Evolutionary conservation across 2,113 vertebrate species (phyloP), one percentile per base, ranked within the genome.

Genomic region (Oplegnathus fasciatus): DNA sequence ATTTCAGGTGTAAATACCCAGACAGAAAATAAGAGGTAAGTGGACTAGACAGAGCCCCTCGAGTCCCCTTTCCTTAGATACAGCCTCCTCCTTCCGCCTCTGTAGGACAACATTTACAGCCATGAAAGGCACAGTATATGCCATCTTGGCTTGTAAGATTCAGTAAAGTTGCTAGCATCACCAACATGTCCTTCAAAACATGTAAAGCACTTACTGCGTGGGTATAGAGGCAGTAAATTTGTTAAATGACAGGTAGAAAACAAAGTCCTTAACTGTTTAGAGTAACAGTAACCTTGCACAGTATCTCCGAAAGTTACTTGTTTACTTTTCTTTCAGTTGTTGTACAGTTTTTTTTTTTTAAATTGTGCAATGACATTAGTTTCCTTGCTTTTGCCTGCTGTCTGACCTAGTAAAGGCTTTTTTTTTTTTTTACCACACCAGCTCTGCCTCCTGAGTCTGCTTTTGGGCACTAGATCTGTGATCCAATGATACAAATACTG

Each of bases 1-100:
- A 93, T 95, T 92, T 91, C 91, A 92, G 88, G 84, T 91, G 91
- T 95, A 95, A 95, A 95, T 95, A 95, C 89, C 86, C 66, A 48
- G 80, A 83, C 84, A 77, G 75, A 90, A 83, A 85, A 91, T 67
- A 67, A 84, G 85, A 86, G 73, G 85, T 93, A 94, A 94, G 91
- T 88, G 78, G 86, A 91, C 60, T 55, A 69, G 91, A 91, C 94
- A 92, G 65, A 80, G 61, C 34, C 54, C 77, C 69, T 55, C 44
- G 61, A 78, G 80, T 61, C 72, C 24, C 58, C 37, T 76, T 86
- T 82, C 69, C 75, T 82, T 17, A 55, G 62, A 72, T 62, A 55
- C 79, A 75, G 58, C 81, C 40, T 72, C 64, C 62, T 69, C 42
- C 32, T 4, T 13, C 22, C 58, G 78, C 28, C 48, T 78, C 64